A percentile compares a stretch with the other conserved stretches of the same genome.
phyloP scores from a whole-genome alignment of 2,113 vertebrate species.

The Taxidea taxus region DNA sequence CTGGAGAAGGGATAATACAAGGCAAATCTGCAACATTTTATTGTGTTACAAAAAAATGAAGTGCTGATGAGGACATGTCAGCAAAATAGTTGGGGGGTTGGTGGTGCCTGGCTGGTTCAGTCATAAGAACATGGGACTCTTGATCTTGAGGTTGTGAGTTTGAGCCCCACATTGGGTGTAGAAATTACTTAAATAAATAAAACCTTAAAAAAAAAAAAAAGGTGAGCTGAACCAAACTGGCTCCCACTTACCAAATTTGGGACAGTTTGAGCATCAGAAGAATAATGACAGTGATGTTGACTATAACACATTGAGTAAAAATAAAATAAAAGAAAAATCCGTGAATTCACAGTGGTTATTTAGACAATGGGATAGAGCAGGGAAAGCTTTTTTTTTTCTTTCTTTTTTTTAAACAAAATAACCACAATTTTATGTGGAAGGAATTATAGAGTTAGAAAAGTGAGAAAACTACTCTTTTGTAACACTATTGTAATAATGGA shows the following conservation, averaged over 20 bases:
- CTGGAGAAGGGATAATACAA: not conserved
- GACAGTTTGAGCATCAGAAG: not conserved
- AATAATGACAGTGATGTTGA: not conserved
- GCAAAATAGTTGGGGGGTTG: not conserved
- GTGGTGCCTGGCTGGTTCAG: not conserved
- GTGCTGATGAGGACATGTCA: not conserved
- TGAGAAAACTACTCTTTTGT: not conserved
- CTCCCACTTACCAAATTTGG: not conserved
- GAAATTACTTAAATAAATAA: not conserved
- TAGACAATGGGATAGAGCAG: not conserved
- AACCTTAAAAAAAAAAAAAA: not conserved
- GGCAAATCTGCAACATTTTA: not conserved
- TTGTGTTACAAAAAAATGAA: not conserved
- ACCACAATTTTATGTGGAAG: not conserved
- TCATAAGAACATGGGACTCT: not conserved
- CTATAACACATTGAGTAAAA: not conserved
- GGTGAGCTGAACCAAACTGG: not conserved
- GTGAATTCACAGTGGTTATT: not conserved
- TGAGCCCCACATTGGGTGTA: not conserved
- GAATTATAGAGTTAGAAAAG: conserved; percentile 14
- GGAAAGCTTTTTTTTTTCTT: not conserved
- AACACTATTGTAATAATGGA: not conserved
- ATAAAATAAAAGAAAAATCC: not conserved
- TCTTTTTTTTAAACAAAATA: not conserved
- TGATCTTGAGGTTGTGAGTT: not conserved